These are phyloP conservation scores for Tadarida brasiliensis DNA, from an alignment of 2,797 vertebrate genomes.

Conservation along the genomic window DNA sequence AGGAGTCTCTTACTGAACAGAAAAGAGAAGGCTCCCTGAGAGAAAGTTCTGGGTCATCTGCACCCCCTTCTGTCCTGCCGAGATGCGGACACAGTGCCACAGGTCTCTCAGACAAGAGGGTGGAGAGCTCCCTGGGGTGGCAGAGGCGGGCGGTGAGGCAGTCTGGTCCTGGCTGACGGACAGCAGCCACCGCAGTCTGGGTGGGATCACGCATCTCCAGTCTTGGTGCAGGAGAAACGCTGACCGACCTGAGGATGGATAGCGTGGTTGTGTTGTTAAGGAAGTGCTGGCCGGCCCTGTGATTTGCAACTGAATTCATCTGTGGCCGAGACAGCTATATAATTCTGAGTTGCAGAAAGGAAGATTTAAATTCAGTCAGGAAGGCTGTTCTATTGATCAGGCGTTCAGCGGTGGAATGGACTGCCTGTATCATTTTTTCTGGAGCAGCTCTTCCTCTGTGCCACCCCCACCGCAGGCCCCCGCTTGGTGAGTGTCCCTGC, in stretches of 20 bases:
- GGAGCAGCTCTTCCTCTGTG: background rate
- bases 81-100: background rate
- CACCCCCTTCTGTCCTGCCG: background rate
- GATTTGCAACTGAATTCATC: background rate
- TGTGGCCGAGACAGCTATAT: background rate
- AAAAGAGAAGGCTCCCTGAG: background rate
- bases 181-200: background rate
- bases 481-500: background rate
- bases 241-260: too few species aligned
- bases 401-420: too few species aligned
- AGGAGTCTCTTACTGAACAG: background rate
- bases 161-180: background rate
- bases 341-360: background rate
- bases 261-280: background rate
- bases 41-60: background rate
- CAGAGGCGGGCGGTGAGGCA: background rate
- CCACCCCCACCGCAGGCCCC: accelerated
- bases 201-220: background rate
- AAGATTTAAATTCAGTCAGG: background rate
- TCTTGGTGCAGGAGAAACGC: background rate
- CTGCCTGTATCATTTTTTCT: background rate
- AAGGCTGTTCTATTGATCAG: background rate
- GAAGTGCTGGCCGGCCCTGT: background rate
- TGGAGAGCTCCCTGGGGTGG: too few species aligned
- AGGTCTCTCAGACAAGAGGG: accelerated